Percentiles rank a stretch among this genome's conserved stretches.
Conservation (phyloP, 2,888 invertebrate species). For the Scaptomyza reducta region DNA sequence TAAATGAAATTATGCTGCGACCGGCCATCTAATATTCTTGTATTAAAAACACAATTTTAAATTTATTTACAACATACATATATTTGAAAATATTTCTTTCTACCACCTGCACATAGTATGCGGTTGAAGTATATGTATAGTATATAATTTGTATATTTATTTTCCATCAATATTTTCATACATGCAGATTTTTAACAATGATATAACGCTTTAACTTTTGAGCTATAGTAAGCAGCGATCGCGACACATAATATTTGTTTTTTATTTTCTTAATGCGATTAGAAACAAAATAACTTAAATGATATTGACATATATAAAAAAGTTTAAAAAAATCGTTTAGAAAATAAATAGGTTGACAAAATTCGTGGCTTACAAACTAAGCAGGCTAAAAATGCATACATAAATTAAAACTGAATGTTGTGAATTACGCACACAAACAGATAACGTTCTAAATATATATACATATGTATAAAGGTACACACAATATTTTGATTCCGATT, state of each 20-base stretch:
- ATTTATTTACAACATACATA: conserved; percentile 60
- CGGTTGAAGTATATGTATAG: conserved; percentile 7
- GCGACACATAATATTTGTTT: conserved; percentile 14
- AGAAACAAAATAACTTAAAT: conserved; percentile 20
- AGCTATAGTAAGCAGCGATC: conserved; percentile 36
- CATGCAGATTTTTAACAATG: conserved; percentile 64
- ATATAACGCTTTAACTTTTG: conserved; percentile 47
- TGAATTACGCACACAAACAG: conserved; percentile 36
- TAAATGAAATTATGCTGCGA: neutral
- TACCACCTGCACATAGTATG: conserved; percentile 23
- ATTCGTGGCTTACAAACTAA: conserved; percentile 58
- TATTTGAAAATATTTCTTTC: conserved; percentile 47
- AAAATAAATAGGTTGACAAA: conserved; percentile 68
- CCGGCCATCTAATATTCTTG: neutral
- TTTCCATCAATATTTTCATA: conserved; percentile 50
- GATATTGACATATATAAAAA: conserved; percentile 5
- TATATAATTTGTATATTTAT: conserved; percentile 41
- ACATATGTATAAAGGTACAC: conserved; percentile 7
- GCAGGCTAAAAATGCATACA: conserved; percentile 54
- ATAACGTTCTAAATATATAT: conserved; percentile 7
- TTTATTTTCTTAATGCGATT: conserved; percentile 17
- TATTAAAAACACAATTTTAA: conserved; percentile 27
- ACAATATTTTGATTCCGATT: neutral
- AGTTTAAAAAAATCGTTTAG: conserved; percentile 34
- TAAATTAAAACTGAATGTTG: conserved; percentile 61